These are phyloP conservation scores for Noctua comes DNA, from an alignment of 2,888 invertebrate species.

Conservation along the genomic window DNA sequence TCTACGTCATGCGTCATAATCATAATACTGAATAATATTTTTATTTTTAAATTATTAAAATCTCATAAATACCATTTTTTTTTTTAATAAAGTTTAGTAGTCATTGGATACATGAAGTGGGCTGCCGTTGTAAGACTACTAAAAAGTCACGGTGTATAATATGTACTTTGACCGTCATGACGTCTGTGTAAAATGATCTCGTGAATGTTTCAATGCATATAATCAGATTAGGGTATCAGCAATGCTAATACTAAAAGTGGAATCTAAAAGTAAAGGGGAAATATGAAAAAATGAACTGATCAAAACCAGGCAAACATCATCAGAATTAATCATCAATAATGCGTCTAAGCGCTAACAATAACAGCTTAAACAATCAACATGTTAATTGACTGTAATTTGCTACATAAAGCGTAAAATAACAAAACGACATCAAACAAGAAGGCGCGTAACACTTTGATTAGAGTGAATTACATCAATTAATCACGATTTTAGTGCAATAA, in stretches of 20 bases:
- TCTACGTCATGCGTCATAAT: no score
- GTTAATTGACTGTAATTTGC: background rate
- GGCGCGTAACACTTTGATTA: background rate
- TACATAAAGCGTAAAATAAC: background rate
- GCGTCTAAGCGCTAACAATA: background rate
- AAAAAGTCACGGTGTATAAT: no score
- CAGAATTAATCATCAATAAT: background rate
- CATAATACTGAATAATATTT: no score
- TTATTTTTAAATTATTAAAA: no score
- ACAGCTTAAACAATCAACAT: background rate
- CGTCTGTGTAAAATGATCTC: background rate
- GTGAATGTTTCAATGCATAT: background rate
- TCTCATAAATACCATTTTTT: no score
- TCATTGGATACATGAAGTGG: no score
- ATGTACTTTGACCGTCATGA: background rate
- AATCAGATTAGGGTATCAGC: background rate
- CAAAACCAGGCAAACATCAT: background rate
- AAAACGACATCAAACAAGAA: conserved; percentile 9
- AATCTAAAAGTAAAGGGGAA: background rate
- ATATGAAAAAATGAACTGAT: background rate
- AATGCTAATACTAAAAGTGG: background rate
- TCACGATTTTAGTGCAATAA: conserved; percentile 26
- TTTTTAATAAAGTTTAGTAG: no score
- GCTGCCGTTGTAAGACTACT: no score
- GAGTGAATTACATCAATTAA: conserved; percentile 14